Base-by-base conservation (phyloP, 2,797 vertebrate genomes). In the Manis javanica region DNA sequence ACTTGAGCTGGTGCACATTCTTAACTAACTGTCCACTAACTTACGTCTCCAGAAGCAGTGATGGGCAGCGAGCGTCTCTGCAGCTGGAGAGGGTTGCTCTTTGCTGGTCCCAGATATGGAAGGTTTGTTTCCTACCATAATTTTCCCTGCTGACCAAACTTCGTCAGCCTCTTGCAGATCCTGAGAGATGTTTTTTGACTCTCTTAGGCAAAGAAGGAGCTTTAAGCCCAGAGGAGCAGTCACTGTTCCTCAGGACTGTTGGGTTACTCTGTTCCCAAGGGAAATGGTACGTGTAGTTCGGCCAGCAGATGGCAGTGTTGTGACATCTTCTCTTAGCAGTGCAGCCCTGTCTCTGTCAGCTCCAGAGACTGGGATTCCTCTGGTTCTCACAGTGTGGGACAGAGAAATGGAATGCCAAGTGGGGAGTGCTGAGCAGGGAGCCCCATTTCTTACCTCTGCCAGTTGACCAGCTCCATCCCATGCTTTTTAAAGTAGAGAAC, bases 401-500 rank as follows among this genome's bases (percentile, higher is more conserved):
- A 82, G 53, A 63, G 26, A 78, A 78, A 87, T 49, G 9, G 46
- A 66, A 49, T 46, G n/a, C 13, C 34, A 77, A 83, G 10, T 46
- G 3, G 21, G 21, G 9, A 55, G 2, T 49, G 3, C 19, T 5
- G 19, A 23, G 2, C 12, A 7, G 7, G 4, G 15, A 12, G 55
- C 21, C 71, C 12, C 31, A 57, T 11, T 61, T 7, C 37, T 26
- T 79, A 2, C 4, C 24, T 78, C 24, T 85, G 8, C 3, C 49
- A 78, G 49, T 15, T 37, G 39, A 10, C 23, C 26, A 51, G 5
- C 31, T 59, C 72, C 74, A 86, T 24, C 11, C 19, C n/a, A 34
- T 39, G 15, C 5, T 59, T 57, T 39, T 57, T 86, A 23, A 86
- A 37, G 55, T 18, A 57, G 79, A 26, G 21, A 86, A 24, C 31